Evolutionary conservation across 2,888 invertebrate genomes (phyloP), one percentile per base, ranked within the genome.

Genomic region (Podabrus alpinus): DNA sequence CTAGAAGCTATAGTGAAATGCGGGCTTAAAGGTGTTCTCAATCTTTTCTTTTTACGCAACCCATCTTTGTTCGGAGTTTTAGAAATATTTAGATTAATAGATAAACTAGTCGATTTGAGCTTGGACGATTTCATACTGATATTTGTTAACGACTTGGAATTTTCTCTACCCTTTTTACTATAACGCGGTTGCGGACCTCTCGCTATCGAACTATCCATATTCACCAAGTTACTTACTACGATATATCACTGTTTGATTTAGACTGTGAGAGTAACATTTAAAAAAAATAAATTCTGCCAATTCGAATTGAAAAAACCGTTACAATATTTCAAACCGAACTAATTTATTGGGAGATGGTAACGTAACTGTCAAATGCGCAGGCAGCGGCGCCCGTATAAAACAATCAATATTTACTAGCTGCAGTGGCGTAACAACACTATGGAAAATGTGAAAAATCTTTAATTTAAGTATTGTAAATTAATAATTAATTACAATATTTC

Each of bases 161-260:
- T 88, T 81, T 94, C 94, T 75, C 90, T 88, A 79, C 90, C 89
- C 82, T 92, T 93, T 82, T 92, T 94, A 81, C 94, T 93, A 94
- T 94, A 95, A 70, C 95, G 90, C 29, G 95, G 94, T 64, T 91
- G 87, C 15, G 95, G 95, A 0, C 95, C 95, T 82, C 92, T 92
- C 10, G 92, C 93, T 82, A 95, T 89, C 45, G 94, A 93, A 0
- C 95, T 94, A 81, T 95, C 95, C 91, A 95, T 91, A 75, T 92
- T 92, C 17, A 94, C 89, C 73, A 94, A 89, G 88, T 91, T 94
- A 81, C 93, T 94, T 77, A n/a, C n/a, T n/a, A n/a, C n/a, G n/a
- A n/a, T n/a, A 95, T 88, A 87, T 95, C 95, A 86, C 94, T 94
- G 80, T 94, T 89, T 86, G 93, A 95, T 84, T 92, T 93, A 83